phyloP scores from a whole-genome alignment of 1,140 invertebrate genomes.

The Maniola jurtina region DNA sequence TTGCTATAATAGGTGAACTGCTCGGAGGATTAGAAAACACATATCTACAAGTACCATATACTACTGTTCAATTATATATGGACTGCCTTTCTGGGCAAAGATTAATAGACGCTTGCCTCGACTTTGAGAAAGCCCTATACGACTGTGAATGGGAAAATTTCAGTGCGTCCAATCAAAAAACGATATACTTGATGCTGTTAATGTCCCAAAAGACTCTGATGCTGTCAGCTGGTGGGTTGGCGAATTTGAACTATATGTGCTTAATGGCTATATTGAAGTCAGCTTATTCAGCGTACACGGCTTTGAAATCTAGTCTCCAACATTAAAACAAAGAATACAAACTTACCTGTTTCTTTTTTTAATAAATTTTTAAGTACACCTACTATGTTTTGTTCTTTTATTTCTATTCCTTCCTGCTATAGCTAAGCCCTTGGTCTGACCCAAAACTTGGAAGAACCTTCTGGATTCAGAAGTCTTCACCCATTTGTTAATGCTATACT shows the following conservation, averaged over 20 bases:
- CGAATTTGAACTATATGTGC: slow-evolving; percentile 40
- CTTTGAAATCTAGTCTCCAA: slow-evolving; percentile 25
- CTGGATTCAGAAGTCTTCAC: too few species aligned
- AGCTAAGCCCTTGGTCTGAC: too few species aligned
- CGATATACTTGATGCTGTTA: slow-evolving; percentile 43
- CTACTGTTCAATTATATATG: slow-evolving; percentile 47
- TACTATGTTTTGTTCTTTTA: too few species aligned
- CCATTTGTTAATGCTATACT: too few species aligned
- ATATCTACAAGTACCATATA: slow-evolving; percentile 51
- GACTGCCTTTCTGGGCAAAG: slow-evolving; percentile 56
- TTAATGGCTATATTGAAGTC: slow-evolving; percentile 48
- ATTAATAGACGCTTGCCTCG: slow-evolving; percentile 43
- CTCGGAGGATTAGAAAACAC: slow-evolving; percentile 57
- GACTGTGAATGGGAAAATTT: slow-evolving; percentile 58
- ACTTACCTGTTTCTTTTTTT: too few species aligned
- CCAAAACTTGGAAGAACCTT: too few species aligned
- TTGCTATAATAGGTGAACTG: slow-evolving; percentile 45
- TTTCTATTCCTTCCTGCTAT: too few species aligned
- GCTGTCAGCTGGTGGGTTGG: slow-evolving; percentile 52
- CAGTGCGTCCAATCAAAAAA: slow-evolving; percentile 44
- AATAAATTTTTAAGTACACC: too few species aligned
- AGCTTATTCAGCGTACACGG: slow-evolving; percentile 53
- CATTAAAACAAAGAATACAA: not conserved
- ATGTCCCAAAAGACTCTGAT: slow-evolving; percentile 50
- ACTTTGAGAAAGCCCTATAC: slow-evolving; percentile 52